These are phyloP conservation scores for Rhorus exstirpatorius DNA, from an alignment of 2,888 invertebrate species.

Conservation along the genomic window DNA sequence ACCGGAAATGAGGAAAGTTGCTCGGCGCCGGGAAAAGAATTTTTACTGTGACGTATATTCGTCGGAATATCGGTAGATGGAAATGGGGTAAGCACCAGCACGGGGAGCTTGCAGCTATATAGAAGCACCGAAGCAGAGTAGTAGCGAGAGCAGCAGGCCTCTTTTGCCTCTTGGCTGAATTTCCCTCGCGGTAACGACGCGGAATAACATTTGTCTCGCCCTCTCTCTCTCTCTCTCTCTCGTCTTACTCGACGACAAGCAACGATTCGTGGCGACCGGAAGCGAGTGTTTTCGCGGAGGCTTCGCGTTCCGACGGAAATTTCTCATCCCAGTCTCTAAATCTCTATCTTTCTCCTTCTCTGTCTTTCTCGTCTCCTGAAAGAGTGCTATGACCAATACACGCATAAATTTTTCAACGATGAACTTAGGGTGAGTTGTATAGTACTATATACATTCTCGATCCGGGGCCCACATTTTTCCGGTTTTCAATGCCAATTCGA, in stretches of 20 bases:
- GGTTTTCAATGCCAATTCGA: no score
- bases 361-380: not conserved
- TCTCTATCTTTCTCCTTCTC: not conserved
- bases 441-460: no score
- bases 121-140: constrained; percentile 24
- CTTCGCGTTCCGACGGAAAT: constrained; percentile 61
- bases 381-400: constrained; percentile 2
- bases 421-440: no score
- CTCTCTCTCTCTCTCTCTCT: constrained; percentile 20
- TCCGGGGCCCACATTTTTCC: no score
- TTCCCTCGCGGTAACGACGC: constrained; percentile 73
- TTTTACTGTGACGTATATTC: constrained; percentile 67
- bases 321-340: constrained; percentile 48
- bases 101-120: constrained; percentile 33
- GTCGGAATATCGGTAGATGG: constrained; percentile 69
- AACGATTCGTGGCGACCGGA: constrained; percentile 68
- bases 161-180: constrained; percentile 67
- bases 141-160: constrained; percentile 37
- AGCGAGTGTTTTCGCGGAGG: constrained; percentile 67
- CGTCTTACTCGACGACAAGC: constrained; percentile 42
- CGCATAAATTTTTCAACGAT: constrained; percentile 14
- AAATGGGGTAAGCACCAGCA: constrained; percentile 56
- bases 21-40: constrained; percentile 73
- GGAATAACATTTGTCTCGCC: constrained; percentile 70
- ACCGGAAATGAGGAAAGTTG: constrained; percentile 75